Evolutionary conservation across 2,113 vertebrate genomes (phyloP), one percentile per base, ranked within the genome.

Genomic region (Erythrolamprus reginae): DNA sequence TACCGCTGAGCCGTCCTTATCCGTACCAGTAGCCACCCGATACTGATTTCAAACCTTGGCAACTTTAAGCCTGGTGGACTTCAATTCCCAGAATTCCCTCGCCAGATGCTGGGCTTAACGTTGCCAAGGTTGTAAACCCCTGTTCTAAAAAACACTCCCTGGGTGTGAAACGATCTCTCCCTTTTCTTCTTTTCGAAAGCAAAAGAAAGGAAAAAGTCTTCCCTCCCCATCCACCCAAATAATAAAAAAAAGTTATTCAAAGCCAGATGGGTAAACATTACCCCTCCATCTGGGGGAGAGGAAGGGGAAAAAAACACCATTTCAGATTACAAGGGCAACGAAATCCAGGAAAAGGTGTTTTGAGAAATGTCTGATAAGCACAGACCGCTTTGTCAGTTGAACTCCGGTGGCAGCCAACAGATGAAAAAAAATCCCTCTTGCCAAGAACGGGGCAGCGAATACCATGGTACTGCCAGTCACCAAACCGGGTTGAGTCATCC

Each of bases 401-500:
- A 84, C 50, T 55, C 45, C 42, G 42, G 45, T 53, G 56, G 77
- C 58, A 50, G 77, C 51, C 56, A 88, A 88, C 42, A 91, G 53
- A n/a, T 23, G n/a, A n/a, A n/a, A n/a, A 45, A 77, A 83, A 83
- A 88, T 24, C 82, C 33, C 70, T 88, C 70, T 88, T 53, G 0
- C 53, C 23, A 10, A 50, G 13, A 2, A 86, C 23, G 4, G 45
- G n/a, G 24, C 7, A 17, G 53, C 48, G 13, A n/a, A 51, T 10
- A 48, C 70, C 86, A 10, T 91, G 90, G 86, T 61, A 91, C 86
- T 84, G 70, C 90, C 90, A 88, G 77, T 88, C 51, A 91, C 90
- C 3, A 26, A 55, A n/a, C 9, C 12, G 15, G 15, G 86, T 83
- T 91, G 90, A 88, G 53, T 88, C 86, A 91, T 33, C 17, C 51